Evolutionary conservation across 2,888 invertebrate species (phyloP), one percentile per base, ranked within the genome.

Genomic region (Periphyllus acericola): DNA sequence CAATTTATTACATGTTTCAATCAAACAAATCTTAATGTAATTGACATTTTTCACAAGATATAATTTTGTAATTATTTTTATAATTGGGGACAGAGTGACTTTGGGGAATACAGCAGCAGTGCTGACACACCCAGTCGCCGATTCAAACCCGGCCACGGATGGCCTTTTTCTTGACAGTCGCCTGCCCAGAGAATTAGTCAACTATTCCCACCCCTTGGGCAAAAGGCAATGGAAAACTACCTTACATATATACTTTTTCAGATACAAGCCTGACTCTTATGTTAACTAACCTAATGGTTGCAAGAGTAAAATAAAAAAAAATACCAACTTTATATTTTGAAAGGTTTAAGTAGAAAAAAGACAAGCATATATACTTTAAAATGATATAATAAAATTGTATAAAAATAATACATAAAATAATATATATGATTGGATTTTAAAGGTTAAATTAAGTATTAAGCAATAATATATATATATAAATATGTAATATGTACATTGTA

Each of bases 291-390:
- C 19, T 25, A 25, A 60, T 6, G 25, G 25, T 60, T 21, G 21
- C 1, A 60, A 60, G 3, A 21, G 21, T 25, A 60, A 60, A 25
- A n/a, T n/a, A n/a, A 60, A 68, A 17, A 68, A 68, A 1, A 46
- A 11, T 46, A 46, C 14, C 14, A 46, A 46, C 46, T 46, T 46
- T 14, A 14, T 46, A 46, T 11, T 46, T 46, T 46, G 14, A 46
- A 90, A 87, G 83, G 90, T 90, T 46, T 90, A 81, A 32, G 89
- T 52, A 76, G 36, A 78, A 72, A 85, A 52, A 55, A 71, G n/a
- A 72, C 32, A 52, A 78, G 19, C n/a, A n/a, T 60, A 21, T 46
- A 6, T 81, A 74, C 46, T 81, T 87, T 74, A 71, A 87, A 87
- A 74, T 87, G 32, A 87, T 81, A 81, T 87, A 80, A 80, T 80